phyloP scores from a whole-genome alignment of 2,888 invertebrate genomes.

The Argynnis bischoffii region DNA sequence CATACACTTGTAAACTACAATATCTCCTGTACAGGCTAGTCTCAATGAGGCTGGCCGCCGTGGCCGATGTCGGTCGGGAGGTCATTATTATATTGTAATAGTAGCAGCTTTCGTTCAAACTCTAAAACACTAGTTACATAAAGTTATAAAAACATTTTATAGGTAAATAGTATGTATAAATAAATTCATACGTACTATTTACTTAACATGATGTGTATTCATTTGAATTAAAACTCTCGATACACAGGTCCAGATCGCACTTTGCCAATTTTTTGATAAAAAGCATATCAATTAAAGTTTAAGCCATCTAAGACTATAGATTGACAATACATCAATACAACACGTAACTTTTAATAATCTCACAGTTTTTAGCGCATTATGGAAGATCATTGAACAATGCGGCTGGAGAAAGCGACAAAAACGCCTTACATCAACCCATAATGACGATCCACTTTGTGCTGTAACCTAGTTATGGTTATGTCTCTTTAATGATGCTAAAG shows the following conservation, averaged over 20 bases:
- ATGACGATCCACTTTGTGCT: constrained; percentile 33
- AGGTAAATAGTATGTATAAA: too few relatives aligned
- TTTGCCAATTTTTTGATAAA: neutral
- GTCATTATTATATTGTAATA: too few relatives aligned
- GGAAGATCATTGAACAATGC: constrained; percentile 38
- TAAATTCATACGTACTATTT: too few relatives aligned
- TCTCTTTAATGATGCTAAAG: constrained; percentile 16
- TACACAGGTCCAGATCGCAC: neutral
- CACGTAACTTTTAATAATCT: constrained; percentile 15
- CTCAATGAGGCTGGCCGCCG: too few relatives aligned
- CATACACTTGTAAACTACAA: too few relatives aligned
- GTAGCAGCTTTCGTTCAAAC: too few relatives aligned
- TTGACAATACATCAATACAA: constrained; percentile 4
- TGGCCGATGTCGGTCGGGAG: too few relatives aligned
- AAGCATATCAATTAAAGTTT: neutral
- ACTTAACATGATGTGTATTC: too few relatives aligned
- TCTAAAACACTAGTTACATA: too few relatives aligned
- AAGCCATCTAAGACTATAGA: neutral
- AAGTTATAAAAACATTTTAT: too few relatives aligned
- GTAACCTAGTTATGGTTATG: constrained; percentile 32
- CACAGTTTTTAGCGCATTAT: constrained; percentile 12
- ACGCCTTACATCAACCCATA: constrained; percentile 42
- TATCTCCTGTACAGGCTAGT: too few relatives aligned
- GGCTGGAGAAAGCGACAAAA: constrained; percentile 46
- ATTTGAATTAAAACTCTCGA: too few relatives aligned